phyloP scores from a whole-genome alignment of 1,140 invertebrate genomes.

The Leptinotarsa defecta region DNA sequence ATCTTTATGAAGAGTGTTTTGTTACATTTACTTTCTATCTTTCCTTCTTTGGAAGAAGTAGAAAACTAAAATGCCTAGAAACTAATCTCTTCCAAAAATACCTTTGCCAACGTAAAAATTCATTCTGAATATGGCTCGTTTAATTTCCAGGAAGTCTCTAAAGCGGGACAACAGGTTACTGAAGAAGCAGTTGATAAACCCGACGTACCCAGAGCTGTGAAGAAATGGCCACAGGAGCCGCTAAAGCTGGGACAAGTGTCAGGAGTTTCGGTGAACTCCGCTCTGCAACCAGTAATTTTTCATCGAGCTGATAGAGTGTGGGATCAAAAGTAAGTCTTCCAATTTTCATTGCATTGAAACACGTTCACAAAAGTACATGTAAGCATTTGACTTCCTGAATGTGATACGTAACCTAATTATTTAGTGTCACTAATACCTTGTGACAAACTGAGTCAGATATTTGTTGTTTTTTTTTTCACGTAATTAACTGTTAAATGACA shows the following conservation, averaged over 20 bases:
- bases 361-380: no score
- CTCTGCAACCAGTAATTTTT: constrained; percentile 84
- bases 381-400: no score
- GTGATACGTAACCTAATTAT: no score
- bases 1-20: no score
- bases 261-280: constrained; percentile 79
- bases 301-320: constrained; percentile 83
- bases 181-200: constrained; percentile 42
- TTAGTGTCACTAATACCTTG: no score
- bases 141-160: background rate
- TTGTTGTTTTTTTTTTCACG: no score
- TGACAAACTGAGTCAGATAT: no score
- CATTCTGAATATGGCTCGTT: background rate
- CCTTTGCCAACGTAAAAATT: background rate
- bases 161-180: background rate
- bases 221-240: constrained; percentile 70
- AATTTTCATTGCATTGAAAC: background rate
- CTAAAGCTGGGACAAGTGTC: constrained; percentile 81
- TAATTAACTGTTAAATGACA: no score
- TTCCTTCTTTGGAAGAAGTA: background rate
- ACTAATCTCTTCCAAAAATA: background rate
- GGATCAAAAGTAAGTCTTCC: constrained; percentile 71
- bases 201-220: constrained; percentile 64
- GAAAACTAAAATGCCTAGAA: background rate
- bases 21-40: no score